Evolutionary conservation across 2,888 invertebrate genomes (phyloP).

Genomic region (Drosophila mimetica): DNA sequence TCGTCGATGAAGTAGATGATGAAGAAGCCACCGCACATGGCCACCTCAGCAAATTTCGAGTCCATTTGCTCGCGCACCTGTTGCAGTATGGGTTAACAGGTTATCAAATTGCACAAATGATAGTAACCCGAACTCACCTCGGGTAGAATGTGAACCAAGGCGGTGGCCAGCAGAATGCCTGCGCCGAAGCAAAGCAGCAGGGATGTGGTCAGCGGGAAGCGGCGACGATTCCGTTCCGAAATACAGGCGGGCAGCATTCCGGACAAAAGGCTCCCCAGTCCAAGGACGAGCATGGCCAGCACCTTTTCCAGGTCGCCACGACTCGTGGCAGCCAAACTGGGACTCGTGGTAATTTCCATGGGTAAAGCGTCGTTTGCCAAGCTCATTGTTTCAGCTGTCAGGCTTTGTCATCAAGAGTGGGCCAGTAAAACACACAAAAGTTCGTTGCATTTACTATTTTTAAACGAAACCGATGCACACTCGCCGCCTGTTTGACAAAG

Average conservation of each 20-base stretch:
- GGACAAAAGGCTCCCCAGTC: conserved; percentile 88
- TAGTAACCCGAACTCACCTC: conserved; percentile 85
- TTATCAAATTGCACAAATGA: background rate
- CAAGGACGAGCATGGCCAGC: conserved; percentile 88
- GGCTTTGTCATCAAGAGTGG: conserved; percentile 43
- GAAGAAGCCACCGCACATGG: conserved; percentile 89
- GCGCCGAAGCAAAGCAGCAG: conserved; percentile 91
- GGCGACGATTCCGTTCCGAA: conserved; percentile 86
- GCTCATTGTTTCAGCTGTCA: conserved; percentile 40
- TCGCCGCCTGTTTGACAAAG: too few relatives aligned
- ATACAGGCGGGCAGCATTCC: conserved; percentile 90
- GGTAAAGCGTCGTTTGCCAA: conserved; percentile 16
- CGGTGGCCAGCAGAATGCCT: conserved; percentile 91
- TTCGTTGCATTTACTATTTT: conserved; percentile 53
- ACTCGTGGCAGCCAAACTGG: conserved; percentile 20
- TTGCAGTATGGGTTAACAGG: background rate
- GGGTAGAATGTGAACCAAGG: conserved; percentile 92
- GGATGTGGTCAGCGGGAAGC: conserved; percentile 88
- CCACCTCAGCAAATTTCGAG: conserved; percentile 87
- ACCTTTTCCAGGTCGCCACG: conserved; percentile 86
- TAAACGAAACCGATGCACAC: conserved; percentile 30
- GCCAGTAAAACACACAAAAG: conserved; percentile 14
- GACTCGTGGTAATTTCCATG: conserved; percentile 6
- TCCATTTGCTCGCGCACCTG: conserved; percentile 86
- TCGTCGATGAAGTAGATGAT: conserved; percentile 90